These are phyloP conservation scores for Proterorhinus semilunaris DNA, from an alignment of 2,113 vertebrate species.

Conservation along the genomic window DNA sequence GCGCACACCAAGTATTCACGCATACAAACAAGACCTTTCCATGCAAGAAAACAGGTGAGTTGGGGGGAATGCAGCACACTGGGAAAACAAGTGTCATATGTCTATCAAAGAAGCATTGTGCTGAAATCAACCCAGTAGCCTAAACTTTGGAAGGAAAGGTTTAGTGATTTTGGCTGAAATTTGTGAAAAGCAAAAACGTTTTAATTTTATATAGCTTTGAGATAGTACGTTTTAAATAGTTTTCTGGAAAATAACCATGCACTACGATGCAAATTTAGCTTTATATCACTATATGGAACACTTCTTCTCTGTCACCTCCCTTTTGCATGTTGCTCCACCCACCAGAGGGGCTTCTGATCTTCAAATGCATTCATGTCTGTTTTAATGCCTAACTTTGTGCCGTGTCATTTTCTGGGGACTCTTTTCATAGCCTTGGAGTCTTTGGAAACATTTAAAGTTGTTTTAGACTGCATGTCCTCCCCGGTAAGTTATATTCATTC, in stretches of 20 bases:
- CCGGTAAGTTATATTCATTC: slow-evolving; percentile 39
- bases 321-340: slow-evolving; percentile 43
- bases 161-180: slow-evolving; percentile 19
- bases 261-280: too few relatives aligned
- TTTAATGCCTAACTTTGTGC: slow-evolving; percentile 14
- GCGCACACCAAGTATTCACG: not conserved
- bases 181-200: not conserved
- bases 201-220: too few relatives aligned
- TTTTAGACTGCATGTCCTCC: not conserved
- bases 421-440: slow-evolving; percentile 5
- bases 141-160: slow-evolving; percentile 15
- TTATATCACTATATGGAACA: too few relatives aligned
- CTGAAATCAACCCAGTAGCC: slow-evolving; percentile 21
- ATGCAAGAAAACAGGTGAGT: not conserved
- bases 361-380: slow-evolving; percentile 37
- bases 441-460: slow-evolving; percentile 8
- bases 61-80: slow-evolving; percentile 11
- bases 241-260: not conserved
- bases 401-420: slow-evolving; percentile 9
- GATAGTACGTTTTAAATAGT: not conserved
- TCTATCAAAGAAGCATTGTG: slow-evolving; percentile 77
- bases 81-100: slow-evolving; percentile 57
- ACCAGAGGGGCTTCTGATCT: slow-evolving; percentile 31
- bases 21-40: not conserved
- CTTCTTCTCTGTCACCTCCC: slow-evolving; percentile 7